These are phyloP conservation scores for Poeciliopsis occidentalis DNA, from an alignment of 2,113 vertebrate species.

Conservation along the genomic window DNA sequence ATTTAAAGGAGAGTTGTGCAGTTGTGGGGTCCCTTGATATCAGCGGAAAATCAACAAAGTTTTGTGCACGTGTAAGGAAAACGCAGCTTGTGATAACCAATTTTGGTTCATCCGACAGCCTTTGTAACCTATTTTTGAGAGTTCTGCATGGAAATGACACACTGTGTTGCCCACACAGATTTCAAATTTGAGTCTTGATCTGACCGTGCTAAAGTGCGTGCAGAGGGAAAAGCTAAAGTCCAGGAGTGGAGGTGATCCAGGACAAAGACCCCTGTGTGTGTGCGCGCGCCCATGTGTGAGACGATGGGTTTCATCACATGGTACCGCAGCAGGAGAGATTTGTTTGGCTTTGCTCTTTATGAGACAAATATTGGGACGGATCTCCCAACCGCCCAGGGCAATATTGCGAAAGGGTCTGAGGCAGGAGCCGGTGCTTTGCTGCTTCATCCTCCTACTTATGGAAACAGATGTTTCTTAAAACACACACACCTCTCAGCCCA, in stretches of 20 bases:
- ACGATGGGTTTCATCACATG: conserved; percentile 44
- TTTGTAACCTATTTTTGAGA: background rate
- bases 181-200: conserved; percentile 14
- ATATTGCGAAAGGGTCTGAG: conserved; percentile 57
- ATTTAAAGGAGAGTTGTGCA: no score
- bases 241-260: conserved; percentile 16
- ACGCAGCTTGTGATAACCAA: no score
- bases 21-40: no score
- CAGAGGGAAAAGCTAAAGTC: conserved; percentile 12
- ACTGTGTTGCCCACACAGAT: conserved; percentile 7
- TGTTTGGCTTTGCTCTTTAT: conserved; percentile 68
- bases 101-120: no score
- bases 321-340: conserved; percentile 56
- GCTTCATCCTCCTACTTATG: conserved; percentile 65
- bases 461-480: conserved; percentile 53
- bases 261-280: conserved; percentile 10
- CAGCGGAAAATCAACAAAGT: no score
- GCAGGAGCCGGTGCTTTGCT: conserved; percentile 51
- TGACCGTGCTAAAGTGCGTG: background rate
- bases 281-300: background rate
- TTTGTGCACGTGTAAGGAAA: no score
- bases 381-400: conserved; percentile 46
- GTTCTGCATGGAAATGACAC: background rate
- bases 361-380: conserved; percentile 68
- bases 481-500: conserved; percentile 9